Conservation (phyloP, 2,888 invertebrate species). For the Trachelus troglodyta region DNA sequence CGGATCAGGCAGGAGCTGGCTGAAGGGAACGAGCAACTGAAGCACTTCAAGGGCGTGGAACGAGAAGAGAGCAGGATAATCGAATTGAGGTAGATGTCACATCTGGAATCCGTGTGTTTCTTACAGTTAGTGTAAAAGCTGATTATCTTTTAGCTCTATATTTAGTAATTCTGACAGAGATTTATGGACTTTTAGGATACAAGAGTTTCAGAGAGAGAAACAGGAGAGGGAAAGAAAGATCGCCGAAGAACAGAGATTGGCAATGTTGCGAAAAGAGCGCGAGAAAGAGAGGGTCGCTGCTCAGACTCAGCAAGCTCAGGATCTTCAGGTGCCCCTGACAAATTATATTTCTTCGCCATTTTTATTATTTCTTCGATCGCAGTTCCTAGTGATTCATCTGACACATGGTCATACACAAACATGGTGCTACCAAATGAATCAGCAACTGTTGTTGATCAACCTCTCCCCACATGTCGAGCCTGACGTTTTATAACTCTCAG, state of each 20-base stretch:
- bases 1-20: slow-evolving; percentile 52
- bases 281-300: slow-evolving; percentile 62
- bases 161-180: not conserved
- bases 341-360: not conserved
- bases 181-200: slow-evolving; percentile 60
- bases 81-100: slow-evolving; percentile 69
- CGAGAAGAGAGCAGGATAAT: slow-evolving; percentile 75
- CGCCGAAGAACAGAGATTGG: slow-evolving; percentile 69
- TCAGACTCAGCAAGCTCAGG: slow-evolving; percentile 42
- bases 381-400: not conserved
- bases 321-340: slow-evolving; percentile 43
- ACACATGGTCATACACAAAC: not conserved
- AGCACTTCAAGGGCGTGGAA: slow-evolving; percentile 73
- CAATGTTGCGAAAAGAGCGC: slow-evolving; percentile 73
- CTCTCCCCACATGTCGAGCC: not conserved
- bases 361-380: not conserved
- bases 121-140: not conserved
- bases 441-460: not conserved
- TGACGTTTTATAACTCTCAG: not conserved
- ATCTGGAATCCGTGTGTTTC: not conserved
- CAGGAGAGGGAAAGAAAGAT: slow-evolving; percentile 72
- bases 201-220: slow-evolving; percentile 74
- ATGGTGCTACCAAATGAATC: not conserved
- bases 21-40: slow-evolving; percentile 72
- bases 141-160: not conserved